These are phyloP conservation scores for Anomalospiza imberbis DNA, from an alignment of 2,797 vertebrate species.

Conservation along the genomic window DNA sequence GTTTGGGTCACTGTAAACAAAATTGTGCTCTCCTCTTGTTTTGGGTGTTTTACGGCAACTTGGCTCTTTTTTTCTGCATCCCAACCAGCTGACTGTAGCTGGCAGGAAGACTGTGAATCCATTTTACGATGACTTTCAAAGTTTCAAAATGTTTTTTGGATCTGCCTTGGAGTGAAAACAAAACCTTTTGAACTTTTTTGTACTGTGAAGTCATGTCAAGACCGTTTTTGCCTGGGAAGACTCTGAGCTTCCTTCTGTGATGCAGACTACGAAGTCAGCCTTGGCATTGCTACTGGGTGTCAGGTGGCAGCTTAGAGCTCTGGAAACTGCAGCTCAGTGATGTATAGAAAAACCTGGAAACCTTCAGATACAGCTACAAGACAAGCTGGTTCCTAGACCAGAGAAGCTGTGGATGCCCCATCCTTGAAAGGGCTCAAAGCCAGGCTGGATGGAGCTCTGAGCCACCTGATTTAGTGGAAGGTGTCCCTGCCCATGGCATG, in stretches of 20 bases:
- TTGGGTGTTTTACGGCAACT: constrained; percentile 23
- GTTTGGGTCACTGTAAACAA: constrained; percentile 40
- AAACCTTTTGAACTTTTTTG: constrained; percentile 27
- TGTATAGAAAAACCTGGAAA: background rate
- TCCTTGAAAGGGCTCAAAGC: too few species aligned
- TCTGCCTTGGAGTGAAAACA: constrained; percentile 48
- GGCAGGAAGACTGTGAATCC: constrained; percentile 28
- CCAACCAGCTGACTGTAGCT: constrained; percentile 50
- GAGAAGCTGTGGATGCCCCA: background rate
- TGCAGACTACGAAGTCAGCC: background rate
- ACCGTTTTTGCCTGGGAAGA: background rate
- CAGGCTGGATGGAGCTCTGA: background rate
- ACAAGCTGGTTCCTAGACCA: background rate
- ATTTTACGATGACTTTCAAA: background rate
- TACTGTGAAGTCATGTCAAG: constrained; percentile 18
- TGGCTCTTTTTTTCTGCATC: constrained; percentile 5
- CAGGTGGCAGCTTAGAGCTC: background rate
- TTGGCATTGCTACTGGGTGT: background rate
- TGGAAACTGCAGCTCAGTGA: background rate
- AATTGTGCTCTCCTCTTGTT: constrained; percentile 14
- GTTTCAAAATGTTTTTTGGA: constrained; percentile 55
- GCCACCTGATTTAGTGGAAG: background rate
- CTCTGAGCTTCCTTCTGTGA: background rate
- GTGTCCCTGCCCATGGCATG: background rate
- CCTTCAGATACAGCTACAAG: background rate